phyloP scores from a whole-genome alignment of 2,113 vertebrate species.

The Anarrhichthys ocellatus region DNA sequence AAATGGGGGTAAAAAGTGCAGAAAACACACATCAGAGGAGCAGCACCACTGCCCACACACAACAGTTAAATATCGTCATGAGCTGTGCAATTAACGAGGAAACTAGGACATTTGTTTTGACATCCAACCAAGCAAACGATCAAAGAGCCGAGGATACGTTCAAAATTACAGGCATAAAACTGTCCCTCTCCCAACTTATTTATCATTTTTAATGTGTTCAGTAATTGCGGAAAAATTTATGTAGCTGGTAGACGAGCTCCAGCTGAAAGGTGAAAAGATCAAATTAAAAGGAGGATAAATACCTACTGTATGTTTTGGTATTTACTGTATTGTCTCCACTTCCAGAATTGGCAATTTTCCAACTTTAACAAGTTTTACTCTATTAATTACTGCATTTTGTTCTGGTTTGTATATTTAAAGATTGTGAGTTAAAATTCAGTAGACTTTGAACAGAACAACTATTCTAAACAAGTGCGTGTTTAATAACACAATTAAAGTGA shows the following conservation, averaged over 20 bases:
- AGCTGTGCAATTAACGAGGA: constrained; percentile 59
- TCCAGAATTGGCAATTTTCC: background rate
- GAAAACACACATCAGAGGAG: constrained; percentile 49
- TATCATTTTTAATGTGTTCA: constrained; percentile 39
- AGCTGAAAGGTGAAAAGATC: constrained; percentile 45
- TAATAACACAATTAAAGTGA: constrained; percentile 12
- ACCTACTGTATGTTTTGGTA: constrained; percentile 13
- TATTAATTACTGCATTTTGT: constrained; percentile 2
- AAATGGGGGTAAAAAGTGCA: constrained; percentile 31
- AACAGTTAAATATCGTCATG: constrained; percentile 35
- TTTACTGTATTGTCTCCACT: constrained; percentile 1
- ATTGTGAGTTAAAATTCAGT: background rate
- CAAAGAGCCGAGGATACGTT: constrained; percentile 47
- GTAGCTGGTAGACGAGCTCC: background rate
- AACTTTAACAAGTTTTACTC: constrained; percentile 37
- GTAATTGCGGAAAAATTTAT: constrained; percentile 47
- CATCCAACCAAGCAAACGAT: constrained; percentile 62
- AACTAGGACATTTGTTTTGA: constrained; percentile 62
- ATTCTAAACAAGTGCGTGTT: background rate
- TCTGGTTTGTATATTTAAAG: background rate
- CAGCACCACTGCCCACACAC: constrained; percentile 45
- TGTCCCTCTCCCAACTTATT: constrained; percentile 36
- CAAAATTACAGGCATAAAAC: constrained; percentile 37
- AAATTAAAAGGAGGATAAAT: constrained; percentile 36
- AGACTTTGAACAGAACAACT: background rate